These are phyloP conservation scores for Calyptommatus sinebrachiatus DNA, from an alignment of 2,113 vertebrate species.

Conservation along the genomic window DNA sequence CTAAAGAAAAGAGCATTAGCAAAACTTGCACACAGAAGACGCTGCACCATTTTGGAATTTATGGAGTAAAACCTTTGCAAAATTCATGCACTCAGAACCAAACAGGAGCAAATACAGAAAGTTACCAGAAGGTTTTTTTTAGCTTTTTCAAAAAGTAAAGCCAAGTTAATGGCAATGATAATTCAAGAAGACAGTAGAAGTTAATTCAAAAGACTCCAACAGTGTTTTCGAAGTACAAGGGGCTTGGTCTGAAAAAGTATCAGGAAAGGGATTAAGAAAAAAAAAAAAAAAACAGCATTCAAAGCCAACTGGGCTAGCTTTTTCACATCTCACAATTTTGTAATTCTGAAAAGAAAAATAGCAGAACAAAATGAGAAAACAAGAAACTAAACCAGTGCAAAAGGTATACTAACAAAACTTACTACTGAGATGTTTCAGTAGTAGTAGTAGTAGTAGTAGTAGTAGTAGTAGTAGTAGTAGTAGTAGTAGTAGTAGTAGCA, in stretches of 20 bases:
- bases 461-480: no score
- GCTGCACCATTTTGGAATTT: neutral
- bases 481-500: no score
- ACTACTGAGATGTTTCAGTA: neutral
- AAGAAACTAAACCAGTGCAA: neutral
- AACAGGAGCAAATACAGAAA: neutral
- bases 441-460: no score
- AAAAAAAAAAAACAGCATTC: neutral
- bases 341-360: neutral
- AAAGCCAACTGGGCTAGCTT: constrained; percentile 20
- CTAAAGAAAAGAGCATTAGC: neutral
- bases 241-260: constrained; percentile 8
- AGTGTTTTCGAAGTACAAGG: constrained; percentile 34
- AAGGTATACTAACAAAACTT: neutral
- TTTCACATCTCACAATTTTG: neutral
- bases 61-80: fast-evolving
- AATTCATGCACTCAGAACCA: fast-evolving
- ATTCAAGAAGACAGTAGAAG: constrained; percentile 28
- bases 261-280: constrained; percentile 11
- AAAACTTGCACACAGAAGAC: neutral
- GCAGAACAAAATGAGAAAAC: neutral
- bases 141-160: no score
- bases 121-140: neutral
- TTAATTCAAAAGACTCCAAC: constrained; percentile 30
- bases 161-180: constrained; percentile 33